Evolutionary conservation across 2,888 invertebrate genomes (phyloP), one percentile per base, ranked within the genome.

Genomic region (Drosophila nr. perissopoda): DNA sequence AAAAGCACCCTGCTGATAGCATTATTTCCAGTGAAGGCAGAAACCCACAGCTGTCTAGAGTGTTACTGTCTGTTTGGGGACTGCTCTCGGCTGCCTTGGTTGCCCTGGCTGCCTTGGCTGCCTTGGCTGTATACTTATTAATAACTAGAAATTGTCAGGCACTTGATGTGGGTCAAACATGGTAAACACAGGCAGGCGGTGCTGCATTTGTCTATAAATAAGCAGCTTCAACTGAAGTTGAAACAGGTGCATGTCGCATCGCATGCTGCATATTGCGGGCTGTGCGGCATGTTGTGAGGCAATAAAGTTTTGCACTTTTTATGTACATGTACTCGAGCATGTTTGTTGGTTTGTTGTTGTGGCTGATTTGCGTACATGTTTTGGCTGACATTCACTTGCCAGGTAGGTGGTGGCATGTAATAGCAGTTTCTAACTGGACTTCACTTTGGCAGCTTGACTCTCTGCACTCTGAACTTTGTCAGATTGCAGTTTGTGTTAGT

Each of bases 111-210:
- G 48, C 29, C 29, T 34, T 18, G 25, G 25, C 36, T 51, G 36
- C 48, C 56, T 34, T 36, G 42, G 45, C 49, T 60, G 25, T 59
- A 21, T 38, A 38, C 66, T 73, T 84, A 88, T 88, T 88, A 82
- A 84, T 84, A 86, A 85, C 85, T 72, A 68, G 68, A 87, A 82
- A 84, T 86, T 87, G 89, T 87, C 87, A 87, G 75, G 75, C 76
- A 76, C 74, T 75, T 82, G 81, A 88, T 85, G 83, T 85, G 88
- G 88, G 85, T 85, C 85, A 82, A 83, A 82, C 68, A 82, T 82
- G 82, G 80, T 86, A 68, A 73, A 74, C 52, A 68, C 60, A 57
- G 62, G 52, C 71, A 75, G 68, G 36, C 51, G 57, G 64, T 49
- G 69, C 69, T 76, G 79, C 80, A 73, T 40, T 67, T 16, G 58